A percentile compares a stretch with the other conserved stretches of the same genome.
These are phyloP conservation scores for Halcyon leucocephala DNA, from an alignment of 2,797 vertebrate genomes.

Conservation along the genomic window DNA sequence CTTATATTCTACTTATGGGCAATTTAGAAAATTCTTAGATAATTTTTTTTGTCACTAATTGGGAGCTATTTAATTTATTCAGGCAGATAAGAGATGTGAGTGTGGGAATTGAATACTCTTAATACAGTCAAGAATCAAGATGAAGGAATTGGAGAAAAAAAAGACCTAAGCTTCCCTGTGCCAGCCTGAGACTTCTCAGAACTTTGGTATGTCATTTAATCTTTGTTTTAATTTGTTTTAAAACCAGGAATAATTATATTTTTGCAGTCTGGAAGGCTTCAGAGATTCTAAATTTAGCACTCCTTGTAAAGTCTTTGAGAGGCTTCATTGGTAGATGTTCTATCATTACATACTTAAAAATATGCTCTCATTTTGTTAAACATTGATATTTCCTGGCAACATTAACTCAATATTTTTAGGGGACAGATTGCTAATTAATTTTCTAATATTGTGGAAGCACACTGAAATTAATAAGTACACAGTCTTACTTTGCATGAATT, in stretches of 20 bases:
- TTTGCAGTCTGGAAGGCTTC: not conserved
- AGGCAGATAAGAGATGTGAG: not conserved
- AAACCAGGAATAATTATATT: not conserved
- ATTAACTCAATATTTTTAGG: slow-evolving; percentile 24
- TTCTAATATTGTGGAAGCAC: not conserved
- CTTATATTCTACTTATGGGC: not conserved
- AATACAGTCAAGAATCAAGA: not conserved
- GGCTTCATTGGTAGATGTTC: not conserved
- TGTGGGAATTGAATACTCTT: not conserved
- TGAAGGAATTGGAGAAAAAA: not conserved
- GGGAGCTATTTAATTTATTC: not conserved
- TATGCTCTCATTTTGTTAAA: slow-evolving; percentile 19
- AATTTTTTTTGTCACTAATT: not conserved
- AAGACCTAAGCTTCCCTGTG: not conserved
- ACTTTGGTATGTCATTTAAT: not conserved
- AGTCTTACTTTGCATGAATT: not conserved
- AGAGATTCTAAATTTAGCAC: not conserved
- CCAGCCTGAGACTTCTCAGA: not conserved
- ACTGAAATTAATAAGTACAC: not conserved
- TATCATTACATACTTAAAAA: not conserved
- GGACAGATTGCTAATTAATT: slow-evolving; percentile 6
- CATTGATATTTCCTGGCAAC: not conserved
- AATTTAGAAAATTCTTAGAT: slow-evolving; percentile 17
- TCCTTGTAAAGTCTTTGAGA: not conserved
- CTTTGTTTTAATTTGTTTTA: slow-evolving; percentile 1